Evolutionary conservation across 2,797 vertebrate genomes (phyloP), one percentile per base, ranked within the genome.

Genomic region (Eulemur coronatus): DNA sequence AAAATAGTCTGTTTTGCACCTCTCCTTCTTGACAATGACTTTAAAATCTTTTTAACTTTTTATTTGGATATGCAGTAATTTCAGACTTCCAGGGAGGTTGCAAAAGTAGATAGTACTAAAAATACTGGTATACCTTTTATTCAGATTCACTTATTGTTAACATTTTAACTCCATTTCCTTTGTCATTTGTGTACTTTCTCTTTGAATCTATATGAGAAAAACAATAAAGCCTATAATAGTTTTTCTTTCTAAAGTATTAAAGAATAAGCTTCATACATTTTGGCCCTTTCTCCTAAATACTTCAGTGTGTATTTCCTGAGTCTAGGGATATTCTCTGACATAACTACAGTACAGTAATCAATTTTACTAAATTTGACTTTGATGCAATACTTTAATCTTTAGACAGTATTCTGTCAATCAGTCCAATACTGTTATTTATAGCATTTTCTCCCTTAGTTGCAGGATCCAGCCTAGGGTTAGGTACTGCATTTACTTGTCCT

Each of bases 81-180:
- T 94, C 81, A 93, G 78, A 82, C 6, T 28, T 84, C 80, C 24
- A 41, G 70, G 35, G 91, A 97, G 93, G 48, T 80, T 89, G 14
- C 30, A 79, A 93, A 82, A 73, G 75, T 69, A 67, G 18, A 52
- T 22, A 48, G 46, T 75, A 38, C 57, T 91, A 48, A 81, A 92
- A 85, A 28, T 55, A n/a, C 6, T 30, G 9, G 46, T 41, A 48
- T 35, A 59, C 4, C 3, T 81, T 93, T 84, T 78, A 79, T 22
- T 80, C 50, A 87, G 46, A 80, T 70, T 76, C 41, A 22, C 70
- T 72, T 88, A 38, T 22, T 52, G 28, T 61, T 86, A 30, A 35
- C 35, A 79, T 33, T 95, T 72, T 61, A 85, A 81, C 41, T 70
- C 48, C 33, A 41, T 22, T 84, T 69, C 20, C 43, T 76, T 63